A percentile compares a stretch with the other conserved stretches of the same genome.
Evolutionary conservation across 2,797 vertebrate species (phyloP).

Genomic region (Anniella stebbinsi): DNA sequence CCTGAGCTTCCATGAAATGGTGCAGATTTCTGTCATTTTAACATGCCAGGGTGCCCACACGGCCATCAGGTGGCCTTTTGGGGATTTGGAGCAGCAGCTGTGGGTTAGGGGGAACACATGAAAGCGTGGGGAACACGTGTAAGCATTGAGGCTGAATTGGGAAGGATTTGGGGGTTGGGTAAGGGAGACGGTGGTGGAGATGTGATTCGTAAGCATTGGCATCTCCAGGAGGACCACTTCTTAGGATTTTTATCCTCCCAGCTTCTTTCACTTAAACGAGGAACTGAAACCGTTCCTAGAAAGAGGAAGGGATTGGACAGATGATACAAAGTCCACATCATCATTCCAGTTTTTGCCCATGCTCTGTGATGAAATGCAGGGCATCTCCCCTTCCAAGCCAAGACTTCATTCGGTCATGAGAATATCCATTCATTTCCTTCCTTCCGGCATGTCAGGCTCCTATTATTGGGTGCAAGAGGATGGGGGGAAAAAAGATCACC

Average conservation of each 20-base stretch:
- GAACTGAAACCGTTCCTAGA: constrained; percentile 22
- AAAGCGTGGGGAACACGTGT: not conserved
- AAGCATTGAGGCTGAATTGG: not conserved
- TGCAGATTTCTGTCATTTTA: not conserved
- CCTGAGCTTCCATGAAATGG: not conserved
- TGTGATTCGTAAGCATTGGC: not conserved
- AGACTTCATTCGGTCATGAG: not conserved
- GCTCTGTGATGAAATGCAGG: not conserved
- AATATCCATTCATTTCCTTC: not conserved
- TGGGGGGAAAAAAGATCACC: too few species aligned
- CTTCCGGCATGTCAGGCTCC: not conserved
- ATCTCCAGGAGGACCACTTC: not conserved
- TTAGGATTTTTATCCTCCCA: not conserved
- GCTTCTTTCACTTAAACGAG: not conserved
- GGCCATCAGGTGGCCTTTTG: too few species aligned
- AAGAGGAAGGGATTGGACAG: not conserved
- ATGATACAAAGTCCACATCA: not conserved
- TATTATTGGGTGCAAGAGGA: not conserved
- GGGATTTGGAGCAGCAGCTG: not conserved
- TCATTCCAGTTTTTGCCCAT: not conserved
- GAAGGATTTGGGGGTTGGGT: not conserved
- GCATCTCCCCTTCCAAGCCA: not conserved
- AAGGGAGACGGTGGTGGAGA: not conserved
- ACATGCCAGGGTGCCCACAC: not conserved
- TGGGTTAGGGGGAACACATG: not conserved